Base-by-base conservation (phyloP, 2,113 vertebrate genomes). In the Prochilodus magdalenae region DNA sequence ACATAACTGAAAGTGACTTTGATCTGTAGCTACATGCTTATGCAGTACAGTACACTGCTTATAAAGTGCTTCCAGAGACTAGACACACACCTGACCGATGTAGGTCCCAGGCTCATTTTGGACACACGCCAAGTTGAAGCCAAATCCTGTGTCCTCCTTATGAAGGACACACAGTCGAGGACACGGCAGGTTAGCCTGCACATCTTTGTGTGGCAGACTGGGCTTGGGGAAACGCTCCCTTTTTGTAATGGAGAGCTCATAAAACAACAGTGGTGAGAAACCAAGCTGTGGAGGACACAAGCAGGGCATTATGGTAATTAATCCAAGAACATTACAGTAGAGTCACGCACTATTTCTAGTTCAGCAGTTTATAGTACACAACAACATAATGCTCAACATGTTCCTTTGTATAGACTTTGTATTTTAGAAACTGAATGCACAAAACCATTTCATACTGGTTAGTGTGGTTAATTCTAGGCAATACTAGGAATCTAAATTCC, bases 211-310 rank as follows among this genome's bases (percentile, higher is more conserved):
- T 47, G n/a, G 63, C 10, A 78, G 36, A 0, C 27, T 33, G 72
- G 8, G n/a, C 10, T 15, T 49, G 33, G 44, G 73, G 78, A 73
- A 55, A 69, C n/a, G 53, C 24, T 80, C 81, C 11, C 30, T 75
- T 53, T 78, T 67, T 0, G 85, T 13, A 49, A 85, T 78, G 11
- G 11, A 11, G 0, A 91, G 87, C 33, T 96, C 93, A 20, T 91
- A 86, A 87, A 96, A 98, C 75, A 96, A 90, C 84, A 97, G 90
- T 0, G 97, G 97, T 77, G 96, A 95, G 67, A 98, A 85, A 0
- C 93, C 94, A 0, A 98, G 86, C 97, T 99, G 90, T 55, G 66
- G 51, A 81, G 24, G 30, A 49, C 62, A 82, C 24, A 62, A 49
- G 20, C 73, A 60, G 53, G 30, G 62, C 33, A 44, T 18, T 0